Evolutionary conservation across 2,113 vertebrate species (phyloP), one percentile per base, ranked within the genome.

Genomic region (Nannobrachium achirus): DNA sequence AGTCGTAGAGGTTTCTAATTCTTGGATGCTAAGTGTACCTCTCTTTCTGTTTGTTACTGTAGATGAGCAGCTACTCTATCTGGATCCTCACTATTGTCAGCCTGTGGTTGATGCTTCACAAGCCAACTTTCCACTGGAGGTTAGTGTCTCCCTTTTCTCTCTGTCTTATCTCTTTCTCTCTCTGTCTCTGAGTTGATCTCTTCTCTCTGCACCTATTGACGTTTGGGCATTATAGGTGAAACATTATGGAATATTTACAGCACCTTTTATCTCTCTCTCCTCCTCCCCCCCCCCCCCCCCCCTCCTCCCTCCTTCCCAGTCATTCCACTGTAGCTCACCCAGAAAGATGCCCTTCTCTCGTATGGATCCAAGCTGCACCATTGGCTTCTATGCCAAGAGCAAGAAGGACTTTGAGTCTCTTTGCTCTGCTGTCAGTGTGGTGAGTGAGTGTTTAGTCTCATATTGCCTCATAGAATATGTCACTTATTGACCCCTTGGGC

Each of bases 41-140:
- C 10, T 40, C 4, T 62, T 52, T 44, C 57, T 82, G 19, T 73
- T 6, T 78, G 19, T 13, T 82, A 33, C 25, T 33, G 25, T 33
- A 98, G 96, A 97, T 48, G 95, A 97, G 66, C 94, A 94, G 81
- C 89, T 97, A 59, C 89, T 98, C 20, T 97, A 96, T 89, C 89
- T 98, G 87, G 96, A 98, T 73, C 96, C 96, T 42, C 96, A 98
- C 87, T 96, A 96, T 91, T 96, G 95, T 88, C 96, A 97, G 90
- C 84, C 92, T 3, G 89, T 92, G 11, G 93, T 96, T 50, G 95
- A 97, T 15, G 89, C 94, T 74, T 89, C 92, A 42, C 92, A 93
- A 81, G 81, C 72, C 14, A 76, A 92, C 81, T 96, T 95, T 63
- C 91, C 94, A 25, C 78, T 96, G 42, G 95, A 97, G 94, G 96